phyloP scores from a whole-genome alignment of 2,888 invertebrate species.

The Chydorus sphaericus region DNA sequence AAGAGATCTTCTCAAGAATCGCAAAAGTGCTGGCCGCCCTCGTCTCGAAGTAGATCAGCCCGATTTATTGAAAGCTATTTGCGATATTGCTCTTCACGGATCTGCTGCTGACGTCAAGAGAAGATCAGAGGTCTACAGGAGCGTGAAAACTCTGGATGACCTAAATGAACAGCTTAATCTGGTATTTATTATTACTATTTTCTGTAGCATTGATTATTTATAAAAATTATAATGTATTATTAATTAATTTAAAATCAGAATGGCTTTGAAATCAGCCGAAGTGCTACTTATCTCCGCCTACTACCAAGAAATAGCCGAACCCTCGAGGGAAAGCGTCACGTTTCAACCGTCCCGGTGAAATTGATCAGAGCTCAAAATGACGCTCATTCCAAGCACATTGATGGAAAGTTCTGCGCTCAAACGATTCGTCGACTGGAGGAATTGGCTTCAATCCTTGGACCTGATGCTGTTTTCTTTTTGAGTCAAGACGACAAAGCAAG shows the following conservation, averaged over 20 bases:
- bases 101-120: slow-evolving; percentile 16
- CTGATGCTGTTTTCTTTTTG: slow-evolving; percentile 21
- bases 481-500: slow-evolving; percentile 6
- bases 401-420: neutral
- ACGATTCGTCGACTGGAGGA: slow-evolving; percentile 2
- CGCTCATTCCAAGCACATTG: neutral
- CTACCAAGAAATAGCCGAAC: neutral
- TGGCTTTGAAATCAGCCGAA: slow-evolving; percentile 15
- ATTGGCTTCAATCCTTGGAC: neutral
- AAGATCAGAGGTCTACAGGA: slow-evolving; percentile 15
- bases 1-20: neutral
- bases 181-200: too few relatives aligned
- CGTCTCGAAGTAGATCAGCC: slow-evolving; percentile 24
- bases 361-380: slow-evolving; percentile 5
- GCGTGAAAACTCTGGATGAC: slow-evolving; percentile 15
- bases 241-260: too few relatives aligned
- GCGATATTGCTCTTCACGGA: slow-evolving; percentile 24
- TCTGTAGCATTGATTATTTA: too few relatives aligned
- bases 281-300: neutral
- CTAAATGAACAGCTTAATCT: slow-evolving; percentile 12
- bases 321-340: slow-evolving; percentile 2
- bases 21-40: slow-evolving; percentile 20
- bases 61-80: slow-evolving; percentile 23
- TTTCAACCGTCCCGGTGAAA: slow-evolving; percentile 1
- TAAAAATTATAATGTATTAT: too few relatives aligned